phyloP scores from a whole-genome alignment of 2,888 invertebrate genomes.

The Phyto melanocephala region DNA sequence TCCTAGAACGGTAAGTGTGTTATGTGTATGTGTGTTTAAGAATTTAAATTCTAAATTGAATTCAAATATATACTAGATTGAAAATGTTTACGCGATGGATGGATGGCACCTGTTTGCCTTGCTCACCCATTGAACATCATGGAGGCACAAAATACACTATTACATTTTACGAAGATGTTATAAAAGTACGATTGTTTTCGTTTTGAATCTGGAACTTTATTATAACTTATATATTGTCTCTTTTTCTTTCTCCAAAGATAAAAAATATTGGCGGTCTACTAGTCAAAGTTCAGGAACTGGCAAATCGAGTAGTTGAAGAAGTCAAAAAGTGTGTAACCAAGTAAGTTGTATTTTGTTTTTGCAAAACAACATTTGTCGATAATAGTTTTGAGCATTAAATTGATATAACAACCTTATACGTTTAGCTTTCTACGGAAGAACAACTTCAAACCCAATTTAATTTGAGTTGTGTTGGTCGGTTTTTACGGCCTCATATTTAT shows the following conservation, averaged over 20 bases:
- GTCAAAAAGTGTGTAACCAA: conserved; percentile 83
- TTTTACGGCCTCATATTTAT: no score
- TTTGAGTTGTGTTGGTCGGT: no score
- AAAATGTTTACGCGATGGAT: conserved; percentile 92
- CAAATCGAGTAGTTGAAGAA: conserved; percentile 83
- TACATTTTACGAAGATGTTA: conserved; percentile 89
- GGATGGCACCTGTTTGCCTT: conserved; percentile 88
- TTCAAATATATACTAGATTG: no score
- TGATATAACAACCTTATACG: no score
- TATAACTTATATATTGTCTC: no score
- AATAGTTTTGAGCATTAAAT: no score
- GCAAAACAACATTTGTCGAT: background rate
- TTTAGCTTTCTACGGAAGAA: no score
- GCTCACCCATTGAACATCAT: conserved; percentile 80
- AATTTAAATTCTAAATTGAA: background rate
- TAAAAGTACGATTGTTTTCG: conserved; percentile 80
- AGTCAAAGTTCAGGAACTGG: conserved; percentile 83
- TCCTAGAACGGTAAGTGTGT: conserved; percentile 83
- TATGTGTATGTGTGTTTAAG: background rate
- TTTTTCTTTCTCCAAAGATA: conserved; percentile 80
- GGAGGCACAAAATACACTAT: conserved; percentile 80
- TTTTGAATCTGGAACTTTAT: background rate
- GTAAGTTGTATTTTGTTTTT: conserved; percentile 73
- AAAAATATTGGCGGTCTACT: conserved; percentile 85
- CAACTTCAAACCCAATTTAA: no score